Evolutionary conservation across 2,888 invertebrate species (phyloP).

Genomic region (Lepidonotus clava): DNA sequence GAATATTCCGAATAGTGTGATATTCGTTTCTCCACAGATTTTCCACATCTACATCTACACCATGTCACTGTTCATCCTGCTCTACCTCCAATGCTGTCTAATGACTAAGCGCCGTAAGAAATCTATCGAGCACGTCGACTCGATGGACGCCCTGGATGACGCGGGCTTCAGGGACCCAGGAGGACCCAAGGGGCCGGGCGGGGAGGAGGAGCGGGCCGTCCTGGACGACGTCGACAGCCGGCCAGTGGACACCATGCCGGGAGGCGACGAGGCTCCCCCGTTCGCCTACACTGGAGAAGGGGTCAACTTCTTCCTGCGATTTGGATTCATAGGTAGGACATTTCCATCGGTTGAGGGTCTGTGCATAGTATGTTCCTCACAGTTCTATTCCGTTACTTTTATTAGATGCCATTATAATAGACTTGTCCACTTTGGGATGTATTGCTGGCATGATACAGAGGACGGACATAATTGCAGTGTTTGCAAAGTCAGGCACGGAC

Average conservation of each 20-base stretch:
- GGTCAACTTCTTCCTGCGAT: conserved; percentile 43
- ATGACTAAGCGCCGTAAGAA: conserved; percentile 26
- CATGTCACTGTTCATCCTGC: conserved; percentile 27
- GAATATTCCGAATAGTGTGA: no score
- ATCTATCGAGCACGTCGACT: not conserved
- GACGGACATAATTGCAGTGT: no score
- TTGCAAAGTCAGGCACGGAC: no score
- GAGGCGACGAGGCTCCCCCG: not conserved
- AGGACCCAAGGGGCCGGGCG: not conserved
- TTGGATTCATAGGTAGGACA: conserved; percentile 34
- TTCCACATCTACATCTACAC: conserved; percentile 49
- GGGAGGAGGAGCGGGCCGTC: not conserved
- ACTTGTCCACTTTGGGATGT: no score
- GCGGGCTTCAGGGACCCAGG: not conserved
- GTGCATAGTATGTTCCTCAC: no score
- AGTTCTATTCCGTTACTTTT: no score
- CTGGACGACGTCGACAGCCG: not conserved
- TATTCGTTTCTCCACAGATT: not conserved
- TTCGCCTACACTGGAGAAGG: conserved; percentile 4
- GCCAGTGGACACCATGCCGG: not conserved
- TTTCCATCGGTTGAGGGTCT: no score
- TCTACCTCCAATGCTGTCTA: conserved; percentile 31
- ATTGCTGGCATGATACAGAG: no score
- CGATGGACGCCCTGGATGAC: not conserved
- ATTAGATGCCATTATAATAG: no score